phyloP scores from a whole-genome alignment of 2,888 invertebrate species.

The Cepaea hortensis region DNA sequence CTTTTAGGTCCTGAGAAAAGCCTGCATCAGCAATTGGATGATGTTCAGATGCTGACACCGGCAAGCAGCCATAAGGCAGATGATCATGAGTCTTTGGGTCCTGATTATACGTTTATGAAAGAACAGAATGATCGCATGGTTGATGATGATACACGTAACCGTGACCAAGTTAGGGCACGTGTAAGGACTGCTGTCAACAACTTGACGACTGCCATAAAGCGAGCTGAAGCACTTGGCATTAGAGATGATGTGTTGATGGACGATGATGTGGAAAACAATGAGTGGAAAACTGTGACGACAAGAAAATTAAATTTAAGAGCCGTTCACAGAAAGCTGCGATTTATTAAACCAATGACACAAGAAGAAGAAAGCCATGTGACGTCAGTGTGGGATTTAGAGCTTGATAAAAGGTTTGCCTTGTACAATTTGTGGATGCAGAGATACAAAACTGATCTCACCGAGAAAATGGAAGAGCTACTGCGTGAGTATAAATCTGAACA shows the following conservation, averaged over 20 bases:
- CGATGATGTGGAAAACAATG: neutral
- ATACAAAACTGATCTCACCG: conserved; percentile 53
- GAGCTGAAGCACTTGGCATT: neutral
- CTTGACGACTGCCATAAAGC: neutral
- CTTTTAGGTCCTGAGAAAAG: neutral
- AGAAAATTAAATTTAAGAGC: neutral
- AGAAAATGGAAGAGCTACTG: conserved; percentile 52
- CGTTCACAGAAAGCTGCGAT: neutral
- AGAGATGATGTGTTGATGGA: too few relatives aligned
- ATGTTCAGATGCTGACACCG: conserved; percentile 1
- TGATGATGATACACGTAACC: neutral
- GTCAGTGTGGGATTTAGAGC: conserved; percentile 62
- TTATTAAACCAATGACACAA: conserved; percentile 19
- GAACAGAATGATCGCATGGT: too few relatives aligned
- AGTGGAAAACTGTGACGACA: neutral
- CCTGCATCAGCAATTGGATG: neutral
- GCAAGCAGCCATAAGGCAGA: neutral
- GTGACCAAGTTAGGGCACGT: neutral
- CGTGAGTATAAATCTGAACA: conserved; percentile 50
- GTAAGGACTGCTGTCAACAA: neutral
- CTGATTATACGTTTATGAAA: neutral
- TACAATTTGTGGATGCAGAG: conserved; percentile 74
- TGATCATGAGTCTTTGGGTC: too few relatives aligned
- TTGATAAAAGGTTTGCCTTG: conserved; percentile 61
- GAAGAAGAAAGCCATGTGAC: conserved; percentile 40